Evolutionary conservation across 2,888 invertebrate species (phyloP).

Genomic region (Neoascia interrupta): DNA sequence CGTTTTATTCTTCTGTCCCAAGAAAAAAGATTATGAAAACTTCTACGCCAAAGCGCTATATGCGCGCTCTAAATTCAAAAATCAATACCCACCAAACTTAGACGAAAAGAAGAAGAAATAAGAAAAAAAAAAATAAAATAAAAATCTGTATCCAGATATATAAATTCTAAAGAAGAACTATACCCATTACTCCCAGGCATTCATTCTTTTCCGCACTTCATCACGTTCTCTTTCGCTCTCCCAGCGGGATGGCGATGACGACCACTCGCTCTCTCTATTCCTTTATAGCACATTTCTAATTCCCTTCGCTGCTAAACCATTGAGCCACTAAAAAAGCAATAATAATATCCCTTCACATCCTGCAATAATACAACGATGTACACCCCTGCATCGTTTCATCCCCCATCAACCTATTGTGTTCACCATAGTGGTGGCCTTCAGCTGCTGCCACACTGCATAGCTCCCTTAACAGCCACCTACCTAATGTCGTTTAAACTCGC

Average conservation of each 20-base stretch:
- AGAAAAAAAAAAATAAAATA: constrained; percentile 18
- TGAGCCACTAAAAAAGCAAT: constrained; percentile 69
- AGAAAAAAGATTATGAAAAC: too few relatives aligned
- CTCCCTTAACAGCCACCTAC: constrained; percentile 11
- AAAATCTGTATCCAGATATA: constrained; percentile 60
- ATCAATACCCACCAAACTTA: constrained; percentile 67
- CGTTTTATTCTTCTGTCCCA: too few relatives aligned
- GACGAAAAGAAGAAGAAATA: constrained; percentile 27
- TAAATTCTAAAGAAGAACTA: constrained; percentile 62
- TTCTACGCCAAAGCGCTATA: too few relatives aligned
- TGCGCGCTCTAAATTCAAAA: constrained; percentile 49
- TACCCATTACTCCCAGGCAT: constrained; percentile 61
- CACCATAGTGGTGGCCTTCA: constrained; percentile 49
- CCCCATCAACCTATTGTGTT: constrained; percentile 52
- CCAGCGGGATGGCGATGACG: neutral
- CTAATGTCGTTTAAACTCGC: constrained; percentile 69
- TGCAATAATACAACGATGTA: constrained; percentile 52
- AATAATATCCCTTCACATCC: constrained; percentile 69
- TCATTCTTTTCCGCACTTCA: constrained; percentile 45
- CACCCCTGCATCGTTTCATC: constrained; percentile 10
- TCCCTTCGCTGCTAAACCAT: constrained; percentile 66
- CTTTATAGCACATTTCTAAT: constrained; percentile 64
- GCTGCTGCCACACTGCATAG: constrained; percentile 27
- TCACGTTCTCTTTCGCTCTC: neutral
- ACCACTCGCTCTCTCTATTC: constrained; percentile 7